Evolutionary conservation across 92 coral and sea anemone species (phyloP).

Genomic region (Epizoanthus scotinus): DNA sequence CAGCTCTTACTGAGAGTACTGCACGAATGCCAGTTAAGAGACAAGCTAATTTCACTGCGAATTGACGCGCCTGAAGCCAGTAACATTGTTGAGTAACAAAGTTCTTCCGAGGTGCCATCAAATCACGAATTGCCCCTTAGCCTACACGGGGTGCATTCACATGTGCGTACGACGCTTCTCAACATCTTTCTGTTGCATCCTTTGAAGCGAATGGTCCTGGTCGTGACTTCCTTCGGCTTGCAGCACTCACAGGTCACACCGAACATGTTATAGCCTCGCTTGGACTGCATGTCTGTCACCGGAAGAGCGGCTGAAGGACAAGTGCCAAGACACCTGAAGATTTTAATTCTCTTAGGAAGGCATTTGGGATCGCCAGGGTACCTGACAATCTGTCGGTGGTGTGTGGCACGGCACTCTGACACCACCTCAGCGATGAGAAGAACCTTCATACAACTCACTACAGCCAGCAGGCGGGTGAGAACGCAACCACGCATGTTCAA

Average conservation of each 20-base stretch:
- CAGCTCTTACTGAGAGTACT: slow-evolving; percentile 7
- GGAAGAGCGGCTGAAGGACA: slow-evolving; percentile 27
- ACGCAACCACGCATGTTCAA: slow-evolving; percentile 33
- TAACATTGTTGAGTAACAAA: neutral
- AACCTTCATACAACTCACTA: neutral
- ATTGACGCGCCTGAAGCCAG: neutral
- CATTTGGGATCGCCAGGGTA: slow-evolving; percentile 15
- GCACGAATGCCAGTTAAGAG: neutral
- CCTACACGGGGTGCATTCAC: slow-evolving; percentile 23
- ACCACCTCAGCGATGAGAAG: slow-evolving; percentile 1
- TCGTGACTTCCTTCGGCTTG: slow-evolving; percentile 19
- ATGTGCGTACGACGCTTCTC: slow-evolving; percentile 21
- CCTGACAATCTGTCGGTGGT: neutral
- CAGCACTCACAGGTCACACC: slow-evolving; percentile 18
- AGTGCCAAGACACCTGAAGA: slow-evolving; percentile 20
- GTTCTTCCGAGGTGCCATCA: neutral
- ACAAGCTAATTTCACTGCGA: neutral
- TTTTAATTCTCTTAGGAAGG: slow-evolving; percentile 8
- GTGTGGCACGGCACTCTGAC: slow-evolving; percentile 8
- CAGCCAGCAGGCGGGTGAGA: neutral
- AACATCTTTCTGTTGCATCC: slow-evolving; percentile 12
- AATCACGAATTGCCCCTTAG: slow-evolving; percentile 10
- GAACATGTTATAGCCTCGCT: slow-evolving; percentile 10
- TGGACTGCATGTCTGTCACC: slow-evolving; percentile 13
- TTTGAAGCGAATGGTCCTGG: slow-evolving; percentile 33